phyloP scores from a whole-genome alignment of 2,797 vertebrate genomes.

The Poeciliopsis infans region DNA sequence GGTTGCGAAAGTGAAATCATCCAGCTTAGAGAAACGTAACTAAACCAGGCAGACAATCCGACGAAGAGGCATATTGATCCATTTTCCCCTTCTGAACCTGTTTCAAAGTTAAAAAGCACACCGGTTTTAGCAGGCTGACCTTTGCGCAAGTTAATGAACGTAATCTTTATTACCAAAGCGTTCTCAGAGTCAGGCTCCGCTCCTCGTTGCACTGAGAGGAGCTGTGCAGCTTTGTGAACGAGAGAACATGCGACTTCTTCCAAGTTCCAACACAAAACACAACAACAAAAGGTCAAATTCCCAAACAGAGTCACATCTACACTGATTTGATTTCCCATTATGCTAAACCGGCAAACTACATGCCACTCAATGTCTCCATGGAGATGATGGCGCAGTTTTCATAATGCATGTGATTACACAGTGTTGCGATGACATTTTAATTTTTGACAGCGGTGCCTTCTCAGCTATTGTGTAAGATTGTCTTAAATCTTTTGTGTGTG shows the following conservation, averaged over 20 bases:
- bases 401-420: constrained; percentile 5
- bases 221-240: neutral
- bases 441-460: constrained; percentile 7
- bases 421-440: constrained; percentile 1
- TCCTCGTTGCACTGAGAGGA: neutral
- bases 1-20: neutral
- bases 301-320: neutral
- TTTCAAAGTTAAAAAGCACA: neutral
- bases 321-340: neutral
- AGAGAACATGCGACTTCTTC: neutral
- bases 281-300: neutral
- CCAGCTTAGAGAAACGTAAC: neutral
- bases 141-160: neutral
- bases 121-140: neutral
- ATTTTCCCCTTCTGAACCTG: too few relatives aligned
- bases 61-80: neutral
- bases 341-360: neutral
- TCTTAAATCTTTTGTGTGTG: neutral
- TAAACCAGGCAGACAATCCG: neutral
- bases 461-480: constrained; percentile 27
- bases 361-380: neutral
- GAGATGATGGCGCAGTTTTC: neutral
- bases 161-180: neutral
- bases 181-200: neutral
- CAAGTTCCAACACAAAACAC: neutral